phyloP scores from a whole-genome alignment of 2,888 invertebrate genomes.

The Eurois occulta region DNA sequence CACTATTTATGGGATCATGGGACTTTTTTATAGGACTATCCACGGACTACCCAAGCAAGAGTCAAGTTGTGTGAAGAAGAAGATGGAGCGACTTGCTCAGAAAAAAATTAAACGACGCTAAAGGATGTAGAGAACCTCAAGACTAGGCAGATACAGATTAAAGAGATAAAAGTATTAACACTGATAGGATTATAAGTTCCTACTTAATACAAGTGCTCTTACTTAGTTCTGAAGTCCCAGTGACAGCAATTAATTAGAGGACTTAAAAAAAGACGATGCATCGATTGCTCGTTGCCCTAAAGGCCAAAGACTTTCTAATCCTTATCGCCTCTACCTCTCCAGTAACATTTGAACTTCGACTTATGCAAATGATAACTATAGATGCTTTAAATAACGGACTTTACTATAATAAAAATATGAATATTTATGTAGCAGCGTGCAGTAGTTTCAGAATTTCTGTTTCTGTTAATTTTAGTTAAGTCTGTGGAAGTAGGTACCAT shows the following conservation, averaged over 20 bases:
- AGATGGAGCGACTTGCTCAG: background rate
- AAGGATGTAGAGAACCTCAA: background rate
- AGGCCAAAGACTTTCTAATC: constrained; percentile 45
- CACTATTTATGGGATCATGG: constrained; percentile 20
- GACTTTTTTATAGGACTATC: constrained; percentile 1
- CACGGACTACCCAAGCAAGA: background rate
- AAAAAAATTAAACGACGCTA: background rate
- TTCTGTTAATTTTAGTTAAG: constrained; percentile 37
- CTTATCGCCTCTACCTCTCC: constrained; percentile 15
- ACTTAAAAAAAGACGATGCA: constrained; percentile 18
- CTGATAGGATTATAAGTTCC: background rate
- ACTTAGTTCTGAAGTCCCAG: background rate
- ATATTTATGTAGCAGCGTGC: constrained; percentile 35
- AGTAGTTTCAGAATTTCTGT: constrained; percentile 24
- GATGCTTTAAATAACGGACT: constrained; percentile 37
- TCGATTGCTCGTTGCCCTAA: constrained; percentile 10
- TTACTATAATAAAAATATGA: constrained; percentile 27
- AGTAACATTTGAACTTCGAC: constrained; percentile 40
- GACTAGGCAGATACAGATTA: background rate
- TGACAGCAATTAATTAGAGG: constrained; percentile 13
- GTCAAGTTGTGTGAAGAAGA: constrained; percentile 1
- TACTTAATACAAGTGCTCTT: background rate
- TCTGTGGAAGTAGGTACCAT: constrained; percentile 64
- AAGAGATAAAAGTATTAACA: background rate
- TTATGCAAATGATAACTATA: constrained; percentile 36